Conservation (phyloP, 2,888 invertebrate species). For the Acrocera orbiculus region DNA sequence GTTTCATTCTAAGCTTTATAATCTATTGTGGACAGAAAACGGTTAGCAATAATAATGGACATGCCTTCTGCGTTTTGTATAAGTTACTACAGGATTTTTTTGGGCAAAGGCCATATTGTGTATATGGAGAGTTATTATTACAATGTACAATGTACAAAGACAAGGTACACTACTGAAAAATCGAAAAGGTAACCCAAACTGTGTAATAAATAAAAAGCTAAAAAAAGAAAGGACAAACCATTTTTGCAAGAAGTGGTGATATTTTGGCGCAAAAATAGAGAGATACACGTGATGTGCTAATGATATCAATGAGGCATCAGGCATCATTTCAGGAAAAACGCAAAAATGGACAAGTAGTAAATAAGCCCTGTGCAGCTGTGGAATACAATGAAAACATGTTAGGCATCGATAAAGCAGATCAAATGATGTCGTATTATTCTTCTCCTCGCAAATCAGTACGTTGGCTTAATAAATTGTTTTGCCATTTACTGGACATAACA, state of each 20-base stretch:
- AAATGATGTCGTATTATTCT: constrained; percentile 4
- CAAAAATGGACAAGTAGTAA: neutral
- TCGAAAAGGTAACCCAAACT: neutral
- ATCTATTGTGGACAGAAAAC: neutral
- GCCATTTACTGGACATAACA: too few relatives aligned
- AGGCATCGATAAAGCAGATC: constrained; percentile 1
- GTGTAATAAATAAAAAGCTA: neutral
- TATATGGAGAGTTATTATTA: constrained; percentile 1
- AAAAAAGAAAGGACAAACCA: neutral
- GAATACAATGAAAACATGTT: constrained; percentile 4
- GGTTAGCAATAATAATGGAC: neutral
- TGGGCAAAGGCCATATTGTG: neutral
- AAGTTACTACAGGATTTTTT: neutral
- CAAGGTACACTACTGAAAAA: neutral
- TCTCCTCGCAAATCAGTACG: constrained; percentile 4
- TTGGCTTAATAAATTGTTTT: too few relatives aligned
- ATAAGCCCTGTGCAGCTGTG: neutral
- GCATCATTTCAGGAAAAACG: neutral
- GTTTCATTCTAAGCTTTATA: neutral
- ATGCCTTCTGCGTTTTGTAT: neutral
- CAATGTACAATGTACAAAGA: neutral
- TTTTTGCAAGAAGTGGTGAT: too few relatives aligned
- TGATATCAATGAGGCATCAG: neutral
- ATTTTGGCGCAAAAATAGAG: constrained; percentile 3
- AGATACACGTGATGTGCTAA: constrained; percentile 3